Percentiles rank a stretch among this genome's conserved stretches.
Conservation (phyloP, 2,797 vertebrate genomes). For the Lacerta viridis region DNA sequence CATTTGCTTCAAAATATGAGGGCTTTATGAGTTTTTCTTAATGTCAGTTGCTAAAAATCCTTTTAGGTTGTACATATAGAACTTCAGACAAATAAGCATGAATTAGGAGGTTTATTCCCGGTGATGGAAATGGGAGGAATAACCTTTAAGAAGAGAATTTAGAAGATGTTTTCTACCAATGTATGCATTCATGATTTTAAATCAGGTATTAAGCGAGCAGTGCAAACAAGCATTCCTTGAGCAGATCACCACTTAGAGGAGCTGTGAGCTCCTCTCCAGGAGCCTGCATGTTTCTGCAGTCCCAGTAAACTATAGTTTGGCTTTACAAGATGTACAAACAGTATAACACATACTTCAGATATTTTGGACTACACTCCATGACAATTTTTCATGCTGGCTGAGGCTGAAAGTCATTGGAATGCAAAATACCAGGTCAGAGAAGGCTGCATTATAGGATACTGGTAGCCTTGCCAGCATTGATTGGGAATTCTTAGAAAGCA, state of each 20-base stretch:
- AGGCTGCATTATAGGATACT: too few relatives aligned
- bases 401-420: not conserved
- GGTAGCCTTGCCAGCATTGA: too few relatives aligned
- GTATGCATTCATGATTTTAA: not conserved
- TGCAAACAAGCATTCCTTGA: too few relatives aligned
- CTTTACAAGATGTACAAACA: too few relatives aligned
- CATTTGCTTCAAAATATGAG: not conserved
- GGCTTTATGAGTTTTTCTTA: not conserved
- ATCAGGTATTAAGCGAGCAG: too few relatives aligned
- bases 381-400: not conserved
- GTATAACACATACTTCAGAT: not conserved
- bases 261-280: too few relatives aligned
- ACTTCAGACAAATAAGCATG: not conserved
- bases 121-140: not conserved
- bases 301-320: too few relatives aligned
- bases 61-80: not conserved
- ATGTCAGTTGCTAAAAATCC: not conserved
- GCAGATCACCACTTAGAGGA: too few relatives aligned
- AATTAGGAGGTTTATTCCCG: not conserved
- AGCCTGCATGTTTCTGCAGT: too few relatives aligned
- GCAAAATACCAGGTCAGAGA: not conserved
- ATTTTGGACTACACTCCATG: not conserved
- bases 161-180: not conserved
- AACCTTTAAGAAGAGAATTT: not conserved
- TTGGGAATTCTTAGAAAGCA: too few relatives aligned